Percentiles rank a stretch among this genome's conserved stretches.
These are phyloP conservation scores for Trachops cirrhosus DNA, from an alignment of 2,797 vertebrate genomes.

Conservation along the genomic window DNA sequence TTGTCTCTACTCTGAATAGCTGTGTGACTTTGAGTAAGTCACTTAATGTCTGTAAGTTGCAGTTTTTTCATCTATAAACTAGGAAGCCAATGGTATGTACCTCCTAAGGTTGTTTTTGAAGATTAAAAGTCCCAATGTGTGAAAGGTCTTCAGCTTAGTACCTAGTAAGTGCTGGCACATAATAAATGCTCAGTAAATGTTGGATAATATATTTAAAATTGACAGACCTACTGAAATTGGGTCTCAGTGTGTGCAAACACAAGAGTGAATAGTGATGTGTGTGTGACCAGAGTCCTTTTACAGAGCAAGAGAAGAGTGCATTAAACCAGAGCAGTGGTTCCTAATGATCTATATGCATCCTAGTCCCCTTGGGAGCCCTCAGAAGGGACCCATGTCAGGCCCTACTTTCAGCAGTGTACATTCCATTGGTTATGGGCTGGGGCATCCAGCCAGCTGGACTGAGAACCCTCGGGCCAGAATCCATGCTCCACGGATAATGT, in stretches of 20 bases:
- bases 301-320: not conserved
- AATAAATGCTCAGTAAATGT: not conserved
- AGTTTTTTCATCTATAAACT: not conserved
- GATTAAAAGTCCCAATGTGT: not conserved
- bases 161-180: not conserved
- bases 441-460: not conserved
- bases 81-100: not conserved
- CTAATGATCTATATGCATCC: rapidly evolving
- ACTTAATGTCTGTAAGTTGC: not conserved
- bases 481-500: rapidly evolving
- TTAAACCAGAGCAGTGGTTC: not conserved
- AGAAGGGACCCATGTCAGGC: not conserved
- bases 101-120: not conserved
- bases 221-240: not conserved
- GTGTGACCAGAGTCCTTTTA: not conserved
- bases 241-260: not conserved
- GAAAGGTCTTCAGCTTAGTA: not conserved
- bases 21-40: not conserved
- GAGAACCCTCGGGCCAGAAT: not conserved
- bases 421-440: not conserved
- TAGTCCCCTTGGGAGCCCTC: not conserved
- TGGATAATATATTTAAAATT: not conserved
- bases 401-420: not conserved
- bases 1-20: not conserved
- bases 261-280: rapidly evolving